Conservation (phyloP, 2,797 vertebrate genomes). For the Saguinus oedipus region DNA sequence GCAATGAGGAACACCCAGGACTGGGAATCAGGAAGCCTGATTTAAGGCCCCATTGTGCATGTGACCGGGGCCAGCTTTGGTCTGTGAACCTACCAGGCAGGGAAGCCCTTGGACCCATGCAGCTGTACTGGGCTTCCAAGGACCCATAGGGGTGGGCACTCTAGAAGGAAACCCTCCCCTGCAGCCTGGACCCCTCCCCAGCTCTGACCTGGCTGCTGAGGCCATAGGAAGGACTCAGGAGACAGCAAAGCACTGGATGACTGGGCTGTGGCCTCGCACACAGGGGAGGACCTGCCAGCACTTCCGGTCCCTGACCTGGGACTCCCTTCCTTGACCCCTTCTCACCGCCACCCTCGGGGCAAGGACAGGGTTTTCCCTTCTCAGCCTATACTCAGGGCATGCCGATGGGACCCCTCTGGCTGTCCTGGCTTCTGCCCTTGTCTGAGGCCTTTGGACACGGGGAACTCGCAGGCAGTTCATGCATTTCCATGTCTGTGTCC, state of each 20-base stretch:
- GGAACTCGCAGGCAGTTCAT: neutral
- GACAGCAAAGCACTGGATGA: neutral
- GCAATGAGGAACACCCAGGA: neutral
- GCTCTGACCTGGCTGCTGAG: neutral
- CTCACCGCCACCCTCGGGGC: neutral
- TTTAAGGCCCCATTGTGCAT: neutral
- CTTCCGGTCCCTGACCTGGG: neutral
- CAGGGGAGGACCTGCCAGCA: neutral
- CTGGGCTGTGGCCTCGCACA: neutral
- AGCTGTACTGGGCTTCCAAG: neutral
- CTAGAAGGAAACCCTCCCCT: neutral
- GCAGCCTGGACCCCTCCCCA: neutral
- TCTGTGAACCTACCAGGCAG: neutral
- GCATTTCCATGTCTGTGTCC: constrained; percentile 50
- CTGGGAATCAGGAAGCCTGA: neutral
- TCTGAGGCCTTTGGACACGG: neutral
- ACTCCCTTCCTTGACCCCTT: neutral
- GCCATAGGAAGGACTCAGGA: neutral
- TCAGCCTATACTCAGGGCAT: neutral
- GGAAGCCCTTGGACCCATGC: neutral
- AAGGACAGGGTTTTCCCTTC: neutral
- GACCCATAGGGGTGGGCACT: neutral
- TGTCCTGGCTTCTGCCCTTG: neutral
- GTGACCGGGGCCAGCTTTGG: neutral
- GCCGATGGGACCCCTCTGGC: neutral